Base-by-base conservation (phyloP, 1,140 invertebrate genomes). In the Akabosia matsudoensis region DNA sequence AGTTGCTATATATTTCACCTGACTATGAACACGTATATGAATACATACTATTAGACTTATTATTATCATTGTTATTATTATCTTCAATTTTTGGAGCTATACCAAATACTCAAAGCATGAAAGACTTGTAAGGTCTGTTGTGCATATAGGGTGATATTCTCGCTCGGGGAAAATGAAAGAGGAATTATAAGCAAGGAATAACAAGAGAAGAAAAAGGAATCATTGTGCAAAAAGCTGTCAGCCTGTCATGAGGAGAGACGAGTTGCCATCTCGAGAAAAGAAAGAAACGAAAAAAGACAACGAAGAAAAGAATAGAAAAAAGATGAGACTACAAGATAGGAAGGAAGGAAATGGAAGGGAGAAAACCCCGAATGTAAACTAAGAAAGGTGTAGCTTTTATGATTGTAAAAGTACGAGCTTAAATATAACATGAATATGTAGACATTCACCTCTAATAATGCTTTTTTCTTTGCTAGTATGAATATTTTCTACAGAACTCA, bases 211-310 rank as follows among this genome's bases (percentile, higher is more conserved):
- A 73, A 74, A 30, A 74, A 52, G 51, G 73, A 52, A 45, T 74
- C 75, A 76, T 76, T 76, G 75, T 76, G 71, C 61, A 67, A 67
- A 37, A 64, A 76, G 61, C 75, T 76, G 75, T 72, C 75, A 76
- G 37, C 67, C 75, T 76, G 75, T 76, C 75, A 76, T 61, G 75
- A 76, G 71, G 61, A 76, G 67, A 52, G 70, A 67, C 61, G 61
- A 67, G 61, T 67, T 67, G 61, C 61, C 61, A 67, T 67, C 61
- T 67, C 61, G 61, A 67, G 61, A 67, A 67, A 67, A 67, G 61
- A 67, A 67, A 56, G 54, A 67, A 67, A 67, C 61, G 61, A 67
- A 67, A 67, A 67, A 73, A 76, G 75, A 45, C 67, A 72, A 76
- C 31, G 45, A 52, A 76, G 45, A 74, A 74, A 74, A 74, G 61